These are phyloP conservation scores for Tortricodes alternella DNA, from an alignment of 2,888 invertebrate species.

Conservation along the genomic window DNA sequence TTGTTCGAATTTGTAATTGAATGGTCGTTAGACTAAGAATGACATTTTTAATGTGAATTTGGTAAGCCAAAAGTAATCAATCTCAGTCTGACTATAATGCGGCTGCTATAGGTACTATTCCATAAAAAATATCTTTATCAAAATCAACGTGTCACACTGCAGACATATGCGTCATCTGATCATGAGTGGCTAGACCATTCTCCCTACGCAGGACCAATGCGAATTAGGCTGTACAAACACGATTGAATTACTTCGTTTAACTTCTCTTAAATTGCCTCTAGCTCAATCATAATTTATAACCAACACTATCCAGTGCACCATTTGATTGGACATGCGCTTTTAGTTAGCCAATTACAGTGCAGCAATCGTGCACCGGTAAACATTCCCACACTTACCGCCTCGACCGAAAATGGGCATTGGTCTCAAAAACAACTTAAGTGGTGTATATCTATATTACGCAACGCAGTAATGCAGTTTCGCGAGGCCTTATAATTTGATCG, in stretches of 20 bases:
- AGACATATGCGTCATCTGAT: too few species aligned
- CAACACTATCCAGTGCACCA: neutral
- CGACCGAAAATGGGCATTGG: constrained; percentile 16
- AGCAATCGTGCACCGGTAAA: constrained; percentile 4
- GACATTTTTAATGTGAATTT: neutral
- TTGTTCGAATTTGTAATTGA: constrained; percentile 19
- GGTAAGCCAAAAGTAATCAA: neutral
- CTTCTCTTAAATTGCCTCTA: neutral
- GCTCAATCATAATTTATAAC: constrained; percentile 2
- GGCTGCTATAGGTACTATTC: too few species aligned
- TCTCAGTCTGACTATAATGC: too few species aligned
- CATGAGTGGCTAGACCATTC: too few species aligned
- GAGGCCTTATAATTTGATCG: constrained; percentile 39
- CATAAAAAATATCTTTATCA: too few species aligned
- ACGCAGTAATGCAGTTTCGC: constrained; percentile 7
- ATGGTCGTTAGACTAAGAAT: neutral
- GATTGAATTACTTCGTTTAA: neutral
- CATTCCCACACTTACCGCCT: constrained; percentile 15
- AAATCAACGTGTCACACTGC: too few species aligned
- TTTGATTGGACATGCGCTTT: neutral
- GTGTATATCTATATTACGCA: constrained; percentile 9
- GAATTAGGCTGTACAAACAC: neutral
- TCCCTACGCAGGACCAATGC: too few species aligned
- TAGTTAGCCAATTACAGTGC: constrained; percentile 3
- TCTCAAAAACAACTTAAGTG: constrained; percentile 4